Conservation (phyloP, 1,140 invertebrate genomes). For the Venturia canescens region DNA sequence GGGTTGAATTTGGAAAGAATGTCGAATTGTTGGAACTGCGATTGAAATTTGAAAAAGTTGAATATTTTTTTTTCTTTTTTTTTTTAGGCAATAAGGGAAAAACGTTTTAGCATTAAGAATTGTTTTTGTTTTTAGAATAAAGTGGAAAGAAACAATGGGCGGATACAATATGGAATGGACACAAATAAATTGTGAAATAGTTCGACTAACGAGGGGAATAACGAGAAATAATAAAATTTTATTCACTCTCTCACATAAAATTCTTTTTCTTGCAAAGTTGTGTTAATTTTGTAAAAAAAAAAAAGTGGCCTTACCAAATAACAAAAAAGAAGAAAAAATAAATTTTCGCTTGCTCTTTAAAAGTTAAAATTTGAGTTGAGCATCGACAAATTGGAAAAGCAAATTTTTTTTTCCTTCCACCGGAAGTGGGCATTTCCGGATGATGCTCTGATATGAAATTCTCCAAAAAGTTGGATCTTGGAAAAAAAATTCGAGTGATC, state of each 20-base stretch:
- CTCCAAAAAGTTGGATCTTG: no score
- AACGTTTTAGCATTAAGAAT: neutral
- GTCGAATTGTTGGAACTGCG: slow-evolving; percentile 10
- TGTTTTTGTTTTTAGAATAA: slow-evolving; percentile 2
- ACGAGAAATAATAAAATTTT: neutral
- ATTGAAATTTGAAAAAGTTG: neutral
- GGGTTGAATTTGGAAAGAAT: neutral
- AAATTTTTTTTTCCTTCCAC: no score
- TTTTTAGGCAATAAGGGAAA: neutral
- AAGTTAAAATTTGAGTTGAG: no score
- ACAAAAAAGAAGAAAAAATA: neutral
- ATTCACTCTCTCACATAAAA: neutral
- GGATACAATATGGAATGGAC: neutral
- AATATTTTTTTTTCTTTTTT: neutral
- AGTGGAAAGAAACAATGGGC: neutral
- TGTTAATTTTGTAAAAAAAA: slow-evolving; percentile 6
- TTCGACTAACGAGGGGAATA: neutral
- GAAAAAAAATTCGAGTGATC: neutral
- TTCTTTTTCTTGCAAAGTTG: neutral
- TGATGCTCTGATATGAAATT: no score
- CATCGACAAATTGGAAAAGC: no score
- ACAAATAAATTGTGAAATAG: neutral
- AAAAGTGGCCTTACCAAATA: slow-evolving; percentile 19
- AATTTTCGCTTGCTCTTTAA: no score
- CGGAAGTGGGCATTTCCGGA: no score